Base-by-base conservation (phyloP, 1,140 invertebrate species). In the Halictus rubicundus region DNA sequence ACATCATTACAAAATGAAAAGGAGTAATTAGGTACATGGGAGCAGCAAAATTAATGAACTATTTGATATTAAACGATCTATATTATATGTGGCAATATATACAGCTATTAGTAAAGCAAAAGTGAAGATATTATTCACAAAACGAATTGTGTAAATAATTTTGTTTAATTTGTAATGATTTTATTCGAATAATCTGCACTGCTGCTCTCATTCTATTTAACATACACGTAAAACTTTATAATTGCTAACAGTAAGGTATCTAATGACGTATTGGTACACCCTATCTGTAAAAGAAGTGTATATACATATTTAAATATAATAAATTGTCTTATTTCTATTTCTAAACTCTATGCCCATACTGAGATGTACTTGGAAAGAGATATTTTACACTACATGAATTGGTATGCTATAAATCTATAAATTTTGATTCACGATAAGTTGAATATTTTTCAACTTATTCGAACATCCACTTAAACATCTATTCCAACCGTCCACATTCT, bases 251-350 rank as follows among this genome's bases (percentile, higher is more conserved):
- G n/a, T 65, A 21, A 66, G 61, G 37, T 25, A 61, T 86, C 82
- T 76, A 86, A 65, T 10, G 63, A 78, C 77, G 84, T 86, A 86
- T 86, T 85, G 84, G 83, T 85, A 86, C 84, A 86, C 78, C 71
- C 72, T 64, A 60, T 80, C 46, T 66, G 80, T 59, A 65, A 61
- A 75, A 78, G 60, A 76, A 69, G 5, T 68, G 57, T 75, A 74
- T 85, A 39, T 76, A 86, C 78, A 77, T 59, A 74, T 77, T 69
- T 79, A 66, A 37, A 61, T 70, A 27, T 70, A 80, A 27, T 25
- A 70, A 78, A 46, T 16, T 78, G 77, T 77, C 7, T 68, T 49
- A 49, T 63, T 54, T 72, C 32, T 83, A 78, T 85, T 66, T n/a
- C 79, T 78, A 39, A 82, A 78, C 77, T 42, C 61, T 79, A 83